Evolutionary conservation across 2,797 vertebrate species (phyloP).

Genomic region (Erpetoichthys calabaricus): DNA sequence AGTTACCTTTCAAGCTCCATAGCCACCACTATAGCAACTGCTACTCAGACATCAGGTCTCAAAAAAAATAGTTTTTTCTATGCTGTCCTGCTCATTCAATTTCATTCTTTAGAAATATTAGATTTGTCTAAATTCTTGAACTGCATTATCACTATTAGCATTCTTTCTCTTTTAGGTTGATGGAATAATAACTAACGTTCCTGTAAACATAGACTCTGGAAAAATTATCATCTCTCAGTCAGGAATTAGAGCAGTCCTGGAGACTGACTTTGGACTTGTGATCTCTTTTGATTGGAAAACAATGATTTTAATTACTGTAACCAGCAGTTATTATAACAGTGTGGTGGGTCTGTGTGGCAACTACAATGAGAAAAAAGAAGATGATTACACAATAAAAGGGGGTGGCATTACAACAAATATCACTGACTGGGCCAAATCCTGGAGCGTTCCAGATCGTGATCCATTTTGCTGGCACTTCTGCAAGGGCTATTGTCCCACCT

Average conservation of each 20-base stretch:
- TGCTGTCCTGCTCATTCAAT: too few species aligned
- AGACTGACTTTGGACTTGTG: slow-evolving; percentile 4
- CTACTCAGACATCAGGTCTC: too few species aligned
- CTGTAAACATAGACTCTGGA: background rate
- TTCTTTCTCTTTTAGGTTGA: background rate
- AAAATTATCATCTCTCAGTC: background rate
- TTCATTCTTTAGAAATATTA: too few species aligned
- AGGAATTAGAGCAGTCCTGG: background rate
- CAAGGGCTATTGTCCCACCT: slow-evolving; percentile 4
- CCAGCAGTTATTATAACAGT: background rate
- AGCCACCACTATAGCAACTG: too few species aligned
- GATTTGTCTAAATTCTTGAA: too few species aligned
- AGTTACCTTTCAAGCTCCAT: too few species aligned
- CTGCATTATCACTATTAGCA: too few species aligned
- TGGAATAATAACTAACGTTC: background rate
- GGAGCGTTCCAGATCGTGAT: slow-evolving; percentile 5
- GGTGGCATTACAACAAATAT: background rate
- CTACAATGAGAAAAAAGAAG: slow-evolving; percentile 1
- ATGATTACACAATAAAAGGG: background rate
- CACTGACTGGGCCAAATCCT: slow-evolving; percentile 7
- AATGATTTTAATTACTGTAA: background rate
- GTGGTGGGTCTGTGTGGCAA: slow-evolving; percentile 1
- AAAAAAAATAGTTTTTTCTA: too few species aligned
- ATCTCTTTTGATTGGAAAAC: background rate
- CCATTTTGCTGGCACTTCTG: slow-evolving; percentile 5